These are phyloP conservation scores for Solea solea DNA, from an alignment of 2,113 vertebrate genomes.

Conservation along the genomic window DNA sequence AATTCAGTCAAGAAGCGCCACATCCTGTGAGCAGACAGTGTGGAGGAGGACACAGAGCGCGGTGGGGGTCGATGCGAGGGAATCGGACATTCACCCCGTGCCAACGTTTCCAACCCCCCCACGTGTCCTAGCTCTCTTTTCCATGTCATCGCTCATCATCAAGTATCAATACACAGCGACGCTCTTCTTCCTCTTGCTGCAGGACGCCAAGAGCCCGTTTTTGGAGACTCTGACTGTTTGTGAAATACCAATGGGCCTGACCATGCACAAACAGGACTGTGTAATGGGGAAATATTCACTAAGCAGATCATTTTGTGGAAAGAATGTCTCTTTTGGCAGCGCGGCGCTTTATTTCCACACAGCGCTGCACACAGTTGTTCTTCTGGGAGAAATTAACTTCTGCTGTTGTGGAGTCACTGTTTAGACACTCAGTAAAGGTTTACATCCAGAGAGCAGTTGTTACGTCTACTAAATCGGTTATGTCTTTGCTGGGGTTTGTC, in stretches of 20 bases:
- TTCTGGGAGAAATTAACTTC: neutral
- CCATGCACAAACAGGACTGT: slow-evolving; percentile 19
- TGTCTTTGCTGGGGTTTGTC: too few relatives aligned
- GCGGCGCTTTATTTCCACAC: slow-evolving; percentile 15
- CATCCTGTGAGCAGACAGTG: slow-evolving; percentile 52
- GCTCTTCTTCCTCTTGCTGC: slow-evolving; percentile 60
- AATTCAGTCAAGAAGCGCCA: slow-evolving; percentile 39
- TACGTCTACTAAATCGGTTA: too few relatives aligned
- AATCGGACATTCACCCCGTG: slow-evolving; percentile 72
- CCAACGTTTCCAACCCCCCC: slow-evolving; percentile 57
- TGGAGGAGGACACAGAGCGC: slow-evolving; percentile 17
- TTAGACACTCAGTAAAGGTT: neutral
- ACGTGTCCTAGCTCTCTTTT: slow-evolving; percentile 34
- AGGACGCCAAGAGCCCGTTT: slow-evolving; percentile 51
- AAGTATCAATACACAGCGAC: slow-evolving; percentile 67
- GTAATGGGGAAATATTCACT: slow-evolving; percentile 28
- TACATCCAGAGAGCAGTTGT: neutral
- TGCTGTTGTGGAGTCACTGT: neutral
- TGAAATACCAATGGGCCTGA: slow-evolving; percentile 33
- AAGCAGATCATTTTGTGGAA: slow-evolving; percentile 27
- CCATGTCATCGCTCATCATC: slow-evolving; percentile 58
- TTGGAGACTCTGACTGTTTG: slow-evolving; percentile 7
- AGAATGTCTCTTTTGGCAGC: slow-evolving; percentile 18
- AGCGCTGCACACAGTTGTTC: neutral
- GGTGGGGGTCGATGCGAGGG: slow-evolving; percentile 41